Evolutionary conservation across 92 coral and sea anemone genomes (phyloP).

Genomic region (Pocillopora meandrina): DNA sequence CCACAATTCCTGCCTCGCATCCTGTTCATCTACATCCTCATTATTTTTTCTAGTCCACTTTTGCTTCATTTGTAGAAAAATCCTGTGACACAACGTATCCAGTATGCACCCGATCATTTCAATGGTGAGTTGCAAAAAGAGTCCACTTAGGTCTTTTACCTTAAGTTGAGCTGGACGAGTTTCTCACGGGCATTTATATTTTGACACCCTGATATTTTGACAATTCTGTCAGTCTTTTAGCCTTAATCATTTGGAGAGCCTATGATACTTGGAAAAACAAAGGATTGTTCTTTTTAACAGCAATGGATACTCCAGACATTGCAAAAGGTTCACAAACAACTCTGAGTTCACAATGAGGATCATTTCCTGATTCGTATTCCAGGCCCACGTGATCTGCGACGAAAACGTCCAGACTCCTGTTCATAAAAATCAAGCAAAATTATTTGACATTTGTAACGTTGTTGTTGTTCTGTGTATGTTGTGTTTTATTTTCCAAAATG

Average conservation of each 20-base stretch:
- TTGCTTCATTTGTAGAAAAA: neutral
- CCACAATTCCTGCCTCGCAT: conserved; percentile 8
- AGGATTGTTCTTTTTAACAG: conserved; percentile 77
- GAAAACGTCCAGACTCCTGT: conserved; percentile 75
- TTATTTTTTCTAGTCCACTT: neutral
- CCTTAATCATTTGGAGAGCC: conserved; percentile 58
- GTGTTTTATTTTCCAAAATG: neutral
- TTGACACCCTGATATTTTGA: too few relatives aligned
- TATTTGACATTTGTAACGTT: neutral
- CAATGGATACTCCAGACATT: conserved; percentile 80
- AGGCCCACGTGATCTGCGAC: conserved; percentile 79
- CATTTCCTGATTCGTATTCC: conserved; percentile 74
- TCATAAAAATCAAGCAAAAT: conserved; percentile 3
- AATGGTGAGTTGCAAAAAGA: conserved; percentile 76
- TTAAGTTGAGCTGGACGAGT: conserved; percentile 70
- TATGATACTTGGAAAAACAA: conserved; percentile 61
- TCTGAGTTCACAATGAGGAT: conserved; percentile 69
- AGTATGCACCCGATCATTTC: conserved; percentile 73
- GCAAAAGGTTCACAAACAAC: conserved; percentile 77
- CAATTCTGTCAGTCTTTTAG: conserved; percentile 83
- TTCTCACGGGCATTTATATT: conserved; percentile 57
- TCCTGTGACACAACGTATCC: conserved; percentile 47
- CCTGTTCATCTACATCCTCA: neutral
- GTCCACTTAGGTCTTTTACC: conserved; percentile 80
- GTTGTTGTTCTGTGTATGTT: neutral